Evolutionary conservation across 2,888 invertebrate genomes (phyloP).

Genomic region (Luperina testacea): DNA sequence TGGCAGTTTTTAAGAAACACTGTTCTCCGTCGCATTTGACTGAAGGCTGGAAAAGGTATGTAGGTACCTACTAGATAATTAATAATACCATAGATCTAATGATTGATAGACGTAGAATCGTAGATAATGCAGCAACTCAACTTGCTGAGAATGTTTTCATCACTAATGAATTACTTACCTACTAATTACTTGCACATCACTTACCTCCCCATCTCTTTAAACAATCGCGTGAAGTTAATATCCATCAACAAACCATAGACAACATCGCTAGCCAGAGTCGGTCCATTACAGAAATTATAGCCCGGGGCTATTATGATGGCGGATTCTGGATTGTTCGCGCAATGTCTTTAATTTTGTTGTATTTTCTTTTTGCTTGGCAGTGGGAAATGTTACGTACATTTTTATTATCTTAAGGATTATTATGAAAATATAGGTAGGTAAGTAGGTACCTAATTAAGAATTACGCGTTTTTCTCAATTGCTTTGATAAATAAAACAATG

Average conservation of each 20-base stretch:
- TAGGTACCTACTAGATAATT: neutral
- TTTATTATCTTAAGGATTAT: neutral
- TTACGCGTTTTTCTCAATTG: neutral
- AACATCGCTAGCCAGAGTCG: neutral
- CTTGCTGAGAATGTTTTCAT: neutral
- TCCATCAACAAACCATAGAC: neutral
- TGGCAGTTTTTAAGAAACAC: neutral
- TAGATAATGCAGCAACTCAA: too few species aligned
- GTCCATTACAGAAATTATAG: conserved; percentile 40
- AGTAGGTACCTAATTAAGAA: too few species aligned
- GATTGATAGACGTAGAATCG: neutral
- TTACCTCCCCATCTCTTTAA: neutral
- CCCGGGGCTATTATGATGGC: conserved; percentile 20
- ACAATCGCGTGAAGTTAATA: neutral
- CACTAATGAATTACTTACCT: neutral
- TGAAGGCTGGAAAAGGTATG: neutral
- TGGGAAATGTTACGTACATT: neutral
- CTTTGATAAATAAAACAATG: too few species aligned
- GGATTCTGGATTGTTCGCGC: neutral
- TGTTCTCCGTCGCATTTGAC: neutral
- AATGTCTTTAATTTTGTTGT: neutral
- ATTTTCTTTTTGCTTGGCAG: neutral
- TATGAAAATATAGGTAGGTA: neutral
- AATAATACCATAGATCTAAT: neutral
- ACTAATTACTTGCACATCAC: neutral